These are phyloP conservation scores for Drosophila ananassae DNA, from an alignment of 1,140 invertebrate species.

Conservation along the genomic window DNA sequence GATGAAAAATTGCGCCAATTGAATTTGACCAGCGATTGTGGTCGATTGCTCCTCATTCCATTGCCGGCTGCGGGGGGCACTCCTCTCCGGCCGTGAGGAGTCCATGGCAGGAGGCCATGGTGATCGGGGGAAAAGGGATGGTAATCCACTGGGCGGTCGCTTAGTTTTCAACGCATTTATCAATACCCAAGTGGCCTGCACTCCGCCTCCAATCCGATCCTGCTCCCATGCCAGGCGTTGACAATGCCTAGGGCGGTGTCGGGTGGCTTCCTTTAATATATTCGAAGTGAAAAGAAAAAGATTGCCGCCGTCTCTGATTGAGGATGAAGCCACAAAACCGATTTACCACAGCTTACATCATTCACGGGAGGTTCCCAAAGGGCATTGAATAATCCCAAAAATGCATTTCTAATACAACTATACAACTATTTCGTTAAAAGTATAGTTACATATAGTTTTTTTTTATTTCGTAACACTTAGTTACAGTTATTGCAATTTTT, in stretches of 20 bases:
- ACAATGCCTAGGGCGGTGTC: constrained; percentile 62
- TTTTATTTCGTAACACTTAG: no score
- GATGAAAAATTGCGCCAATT: constrained; percentile 82
- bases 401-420: neutral
- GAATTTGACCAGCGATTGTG: constrained; percentile 79
- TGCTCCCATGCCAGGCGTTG: constrained; percentile 51
- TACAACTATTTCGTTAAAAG: no score
- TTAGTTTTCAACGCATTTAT: constrained; percentile 82
- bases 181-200: constrained; percentile 73
- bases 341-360: constrained; percentile 49
- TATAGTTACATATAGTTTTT: no score
- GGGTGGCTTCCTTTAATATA: constrained; percentile 33
- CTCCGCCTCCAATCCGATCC: constrained; percentile 10
- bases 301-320: constrained; percentile 46
- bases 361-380: neutral
- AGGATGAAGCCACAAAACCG: constrained; percentile 50
- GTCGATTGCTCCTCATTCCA: constrained; percentile 48
- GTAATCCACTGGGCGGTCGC: constrained; percentile 78
- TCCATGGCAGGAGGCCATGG: neutral
- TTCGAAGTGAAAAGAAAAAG: constrained; percentile 26
- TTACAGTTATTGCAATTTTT: no score
- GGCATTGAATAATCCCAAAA: neutral
- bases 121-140: constrained; percentile 14
- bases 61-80: constrained; percentile 24
- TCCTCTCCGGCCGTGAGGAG: neutral